These are phyloP conservation scores for Myodes glareolus DNA, from an alignment of 2,113 vertebrate species.

Conservation along the genomic window DNA sequence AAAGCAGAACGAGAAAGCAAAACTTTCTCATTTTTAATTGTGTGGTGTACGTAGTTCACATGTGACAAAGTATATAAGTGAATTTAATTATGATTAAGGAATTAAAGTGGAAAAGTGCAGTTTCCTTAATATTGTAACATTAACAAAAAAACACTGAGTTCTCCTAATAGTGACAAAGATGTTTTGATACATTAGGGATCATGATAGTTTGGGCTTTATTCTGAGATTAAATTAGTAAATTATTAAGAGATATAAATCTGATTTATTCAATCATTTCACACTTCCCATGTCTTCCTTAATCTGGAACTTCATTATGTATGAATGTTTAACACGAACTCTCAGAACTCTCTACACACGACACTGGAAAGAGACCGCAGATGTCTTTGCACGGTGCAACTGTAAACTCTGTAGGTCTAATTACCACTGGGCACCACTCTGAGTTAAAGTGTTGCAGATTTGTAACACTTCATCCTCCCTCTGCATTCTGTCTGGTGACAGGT, in stretches of 20 bases:
- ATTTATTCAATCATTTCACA: neutral
- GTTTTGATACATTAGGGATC: neutral
- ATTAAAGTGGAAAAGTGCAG: neutral
- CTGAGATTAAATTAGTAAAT: neutral
- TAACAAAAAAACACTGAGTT: neutral
- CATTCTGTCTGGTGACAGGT: constrained; percentile 56
- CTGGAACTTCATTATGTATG: neutral
- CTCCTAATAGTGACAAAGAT: neutral
- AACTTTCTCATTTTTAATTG: neutral
- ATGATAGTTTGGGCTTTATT: constrained; percentile 29
- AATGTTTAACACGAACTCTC: constrained; percentile 26
- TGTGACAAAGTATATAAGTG: neutral
- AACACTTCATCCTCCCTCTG: constrained; percentile 24
- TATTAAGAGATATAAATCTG: neutral
- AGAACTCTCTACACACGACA: neutral
- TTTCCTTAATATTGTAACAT: neutral
- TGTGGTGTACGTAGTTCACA: neutral
- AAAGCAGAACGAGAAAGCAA: neutral
- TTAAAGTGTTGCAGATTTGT: constrained; percentile 46
- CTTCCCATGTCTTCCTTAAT: neutral
- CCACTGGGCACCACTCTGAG: neutral
- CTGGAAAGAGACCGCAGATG: neutral
- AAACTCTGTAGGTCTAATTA: constrained; percentile 5
- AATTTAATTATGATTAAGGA: neutral
- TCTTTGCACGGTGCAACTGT: neutral